These are phyloP conservation scores for Rousettus madagascariensis DNA, from an alignment of 2,797 vertebrate genomes.

Conservation along the genomic window DNA sequence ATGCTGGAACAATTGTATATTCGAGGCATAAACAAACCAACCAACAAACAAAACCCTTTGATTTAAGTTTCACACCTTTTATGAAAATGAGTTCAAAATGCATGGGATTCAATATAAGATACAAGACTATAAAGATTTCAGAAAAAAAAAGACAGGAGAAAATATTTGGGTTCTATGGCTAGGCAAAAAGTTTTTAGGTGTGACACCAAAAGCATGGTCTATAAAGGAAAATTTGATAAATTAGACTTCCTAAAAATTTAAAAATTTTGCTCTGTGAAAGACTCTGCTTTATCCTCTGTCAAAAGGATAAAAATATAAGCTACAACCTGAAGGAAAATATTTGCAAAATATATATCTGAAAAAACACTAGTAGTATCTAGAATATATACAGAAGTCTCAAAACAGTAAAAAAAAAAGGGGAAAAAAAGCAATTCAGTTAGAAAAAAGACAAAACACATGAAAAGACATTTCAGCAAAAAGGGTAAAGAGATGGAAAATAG, in stretches of 20 bases:
- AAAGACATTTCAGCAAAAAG: background rate
- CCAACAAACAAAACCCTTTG: background rate
- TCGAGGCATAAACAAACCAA: background rate
- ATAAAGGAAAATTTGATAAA: constrained; percentile 17
- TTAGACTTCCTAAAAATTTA: background rate
- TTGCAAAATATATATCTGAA: background rate
- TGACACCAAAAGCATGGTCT: background rate
- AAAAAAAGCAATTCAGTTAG: background rate
- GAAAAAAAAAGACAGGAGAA: background rate
- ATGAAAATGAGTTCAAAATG: background rate
- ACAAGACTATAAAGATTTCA: background rate
- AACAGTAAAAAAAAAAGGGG: background rate
- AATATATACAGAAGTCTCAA: background rate
- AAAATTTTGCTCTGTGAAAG: background rate
- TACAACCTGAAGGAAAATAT: background rate
- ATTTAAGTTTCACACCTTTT: background rate
- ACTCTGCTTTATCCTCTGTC: background rate
- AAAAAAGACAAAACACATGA: background rate
- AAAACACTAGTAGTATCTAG: background rate
- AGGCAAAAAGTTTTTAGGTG: background rate
- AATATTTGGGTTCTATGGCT: background rate
- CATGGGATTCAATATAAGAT: background rate
- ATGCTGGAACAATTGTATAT: background rate
- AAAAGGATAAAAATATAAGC: background rate
- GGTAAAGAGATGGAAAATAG: background rate